Conservation (phyloP, 2,797 vertebrate genomes). For the Telmatherina bonti region DNA sequence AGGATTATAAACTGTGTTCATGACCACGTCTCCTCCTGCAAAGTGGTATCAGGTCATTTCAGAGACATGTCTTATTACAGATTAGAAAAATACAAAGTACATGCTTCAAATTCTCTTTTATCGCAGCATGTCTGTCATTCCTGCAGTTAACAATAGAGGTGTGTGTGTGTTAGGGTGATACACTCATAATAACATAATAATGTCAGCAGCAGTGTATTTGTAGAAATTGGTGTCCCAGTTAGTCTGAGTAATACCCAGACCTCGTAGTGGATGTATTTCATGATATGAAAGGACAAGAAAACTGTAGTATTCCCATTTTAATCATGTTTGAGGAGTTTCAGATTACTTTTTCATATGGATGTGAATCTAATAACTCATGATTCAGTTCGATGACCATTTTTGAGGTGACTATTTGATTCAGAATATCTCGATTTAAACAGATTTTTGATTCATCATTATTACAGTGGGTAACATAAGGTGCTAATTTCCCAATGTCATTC, state of each 20-base stretch:
- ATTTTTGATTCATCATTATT: too few relatives aligned
- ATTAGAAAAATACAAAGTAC: neutral
- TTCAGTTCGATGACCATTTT: too few relatives aligned
- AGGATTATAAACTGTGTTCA: neutral
- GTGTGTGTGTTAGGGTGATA: neutral
- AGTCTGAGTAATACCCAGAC: neutral
- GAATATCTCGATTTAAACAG: too few relatives aligned
- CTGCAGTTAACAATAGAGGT: neutral
- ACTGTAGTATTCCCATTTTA: neutral
- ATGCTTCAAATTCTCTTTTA: neutral
- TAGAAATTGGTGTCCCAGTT: neutral
- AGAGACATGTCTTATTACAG: neutral
- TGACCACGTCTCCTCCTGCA: neutral
- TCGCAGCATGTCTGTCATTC: neutral
- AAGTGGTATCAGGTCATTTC: neutral
- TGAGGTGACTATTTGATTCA: too few relatives aligned
- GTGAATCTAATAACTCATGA: too few relatives aligned
- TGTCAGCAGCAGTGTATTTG: neutral
- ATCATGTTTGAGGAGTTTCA: neutral
- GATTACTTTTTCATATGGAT: neutral
- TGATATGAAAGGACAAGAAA: neutral
- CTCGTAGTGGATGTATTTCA: neutral
- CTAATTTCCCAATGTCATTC: too few relatives aligned
- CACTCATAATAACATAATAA: neutral
- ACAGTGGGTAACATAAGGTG: too few relatives aligned